Base-by-base conservation (phyloP, 1,140 invertebrate genomes). In the Solenopsis fugax region DNA sequence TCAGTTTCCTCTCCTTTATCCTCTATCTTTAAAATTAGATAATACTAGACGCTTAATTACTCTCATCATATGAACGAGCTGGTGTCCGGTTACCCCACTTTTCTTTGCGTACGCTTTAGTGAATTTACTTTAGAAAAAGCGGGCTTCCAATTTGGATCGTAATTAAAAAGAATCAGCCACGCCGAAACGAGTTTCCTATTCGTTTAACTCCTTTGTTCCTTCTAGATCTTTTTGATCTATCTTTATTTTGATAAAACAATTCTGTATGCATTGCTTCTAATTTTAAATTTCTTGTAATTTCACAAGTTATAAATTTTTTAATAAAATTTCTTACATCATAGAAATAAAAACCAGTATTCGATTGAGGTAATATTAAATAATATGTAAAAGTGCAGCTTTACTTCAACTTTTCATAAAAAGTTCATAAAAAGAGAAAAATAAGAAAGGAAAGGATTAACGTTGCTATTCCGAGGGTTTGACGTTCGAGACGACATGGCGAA, bases 111-210 rank as follows among this genome's bases (percentile, higher is more conserved):
- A 80, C 34, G 77, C 29, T 71, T 54, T 41, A 37, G 21, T 10
- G 13, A 81, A 71, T 54, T 81, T 81, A 54, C 48, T 41, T 69
- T 56, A 52, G 58, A 64, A 64, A 41, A 5, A n/a, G 5, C 64
- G 37, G 45, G n/a, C 48, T 80, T 80, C 34, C 77, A 80, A 81
- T 81, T 69, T 81, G 64, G 10, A 54, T 69, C 34, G 29, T 69
- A 71, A 81, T 81, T 69, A 71, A 81, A 81, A 71, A 71, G 64
- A 48, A 71, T 81, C 64, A 67, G 13, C 13, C 41, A 24, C 6
- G 24, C 4, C 16, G 21, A 81, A 81, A 81, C 34, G 64, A 54
- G n/a, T 41, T 81, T 37, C 2, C 48, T 56, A 69, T 16, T 13
- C 29, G 16, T 80, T 81, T 81, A 71, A 71, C 13, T 4, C 48